Evolutionary conservation across 2,113 vertebrate genomes (phyloP).

Genomic region (Anhinga rufa): DNA sequence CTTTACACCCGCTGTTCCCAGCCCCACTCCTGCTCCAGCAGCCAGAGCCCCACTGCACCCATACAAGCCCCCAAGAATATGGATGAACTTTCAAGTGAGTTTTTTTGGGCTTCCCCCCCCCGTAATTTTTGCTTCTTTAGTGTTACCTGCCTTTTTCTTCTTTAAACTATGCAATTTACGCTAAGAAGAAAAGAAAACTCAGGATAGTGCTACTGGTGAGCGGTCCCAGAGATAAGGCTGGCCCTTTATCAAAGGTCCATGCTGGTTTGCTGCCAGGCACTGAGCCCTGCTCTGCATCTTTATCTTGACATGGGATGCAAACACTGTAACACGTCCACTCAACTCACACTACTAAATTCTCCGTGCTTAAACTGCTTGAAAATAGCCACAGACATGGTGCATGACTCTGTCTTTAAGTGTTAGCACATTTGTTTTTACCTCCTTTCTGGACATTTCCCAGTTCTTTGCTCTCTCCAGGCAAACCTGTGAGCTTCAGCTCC

Average conservation of each 20-base stretch:
- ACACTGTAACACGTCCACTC: background rate
- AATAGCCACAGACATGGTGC: fast-evolving
- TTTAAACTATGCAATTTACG: background rate
- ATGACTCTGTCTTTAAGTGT: background rate
- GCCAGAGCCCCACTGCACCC: background rate
- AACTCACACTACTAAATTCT: background rate
- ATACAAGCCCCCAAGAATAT: background rate
- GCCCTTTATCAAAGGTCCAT: background rate
- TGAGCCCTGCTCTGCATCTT: background rate
- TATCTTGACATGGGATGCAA: background rate
- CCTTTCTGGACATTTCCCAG: background rate
- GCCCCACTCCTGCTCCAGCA: background rate
- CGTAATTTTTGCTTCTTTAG: background rate
- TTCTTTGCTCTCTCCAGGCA: background rate
- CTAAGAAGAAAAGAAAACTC: background rate
- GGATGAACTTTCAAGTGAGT: background rate
- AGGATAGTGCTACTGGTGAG: background rate
- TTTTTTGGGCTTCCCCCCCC: background rate
- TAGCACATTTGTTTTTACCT: fast-evolving
- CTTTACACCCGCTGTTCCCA: background rate
- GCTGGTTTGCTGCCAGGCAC: background rate
- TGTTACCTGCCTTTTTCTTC: background rate
- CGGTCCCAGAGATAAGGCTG: background rate
- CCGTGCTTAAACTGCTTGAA: background rate
- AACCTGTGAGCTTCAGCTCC: background rate